These are phyloP conservation scores for Scaptomyza cyrtandrae DNA, from an alignment of 2,888 invertebrate genomes.

Conservation along the genomic window DNA sequence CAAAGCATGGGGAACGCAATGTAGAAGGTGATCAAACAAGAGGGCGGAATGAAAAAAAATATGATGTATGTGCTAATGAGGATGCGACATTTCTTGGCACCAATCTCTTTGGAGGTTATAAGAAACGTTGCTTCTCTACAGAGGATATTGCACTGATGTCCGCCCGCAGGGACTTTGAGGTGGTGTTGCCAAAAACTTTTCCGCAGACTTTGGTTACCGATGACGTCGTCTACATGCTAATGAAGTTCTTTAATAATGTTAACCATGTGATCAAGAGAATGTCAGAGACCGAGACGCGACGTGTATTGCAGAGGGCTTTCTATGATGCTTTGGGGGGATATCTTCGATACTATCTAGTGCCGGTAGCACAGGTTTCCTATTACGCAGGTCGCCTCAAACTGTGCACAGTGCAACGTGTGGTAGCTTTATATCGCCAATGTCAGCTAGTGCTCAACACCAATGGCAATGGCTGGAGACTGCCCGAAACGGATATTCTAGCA, in stretches of 20 bases:
- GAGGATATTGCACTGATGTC: slow-evolving; percentile 82
- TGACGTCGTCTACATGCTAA: slow-evolving; percentile 69
- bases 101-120: slow-evolving; percentile 78
- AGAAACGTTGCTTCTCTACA: slow-evolving; percentile 80
- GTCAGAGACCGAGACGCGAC: slow-evolving; percentile 53
- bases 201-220: slow-evolving; percentile 75
- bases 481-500: slow-evolving; percentile 64
- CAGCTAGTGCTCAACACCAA: slow-evolving; percentile 82
- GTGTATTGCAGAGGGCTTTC: slow-evolving; percentile 74
- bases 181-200: slow-evolving; percentile 80
- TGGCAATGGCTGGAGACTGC: slow-evolving; percentile 82
- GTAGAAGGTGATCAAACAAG: background rate
- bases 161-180: slow-evolving; percentile 82
- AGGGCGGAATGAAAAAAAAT: background rate
- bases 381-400: slow-evolving; percentile 81
- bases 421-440: slow-evolving; percentile 74
- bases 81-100: slow-evolving; percentile 79
- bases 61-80: slow-evolving; percentile 4
- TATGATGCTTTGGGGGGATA: slow-evolving; percentile 84
- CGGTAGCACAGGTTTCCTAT: slow-evolving; percentile 81
- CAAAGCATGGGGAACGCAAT: background rate
- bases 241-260: slow-evolving; percentile 81
- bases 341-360: slow-evolving; percentile 78
- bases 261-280: slow-evolving; percentile 76
- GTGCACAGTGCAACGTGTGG: slow-evolving; percentile 70